These are phyloP conservation scores for Machimus rusticus DNA, from an alignment of 2,888 invertebrate genomes.

Conservation along the genomic window DNA sequence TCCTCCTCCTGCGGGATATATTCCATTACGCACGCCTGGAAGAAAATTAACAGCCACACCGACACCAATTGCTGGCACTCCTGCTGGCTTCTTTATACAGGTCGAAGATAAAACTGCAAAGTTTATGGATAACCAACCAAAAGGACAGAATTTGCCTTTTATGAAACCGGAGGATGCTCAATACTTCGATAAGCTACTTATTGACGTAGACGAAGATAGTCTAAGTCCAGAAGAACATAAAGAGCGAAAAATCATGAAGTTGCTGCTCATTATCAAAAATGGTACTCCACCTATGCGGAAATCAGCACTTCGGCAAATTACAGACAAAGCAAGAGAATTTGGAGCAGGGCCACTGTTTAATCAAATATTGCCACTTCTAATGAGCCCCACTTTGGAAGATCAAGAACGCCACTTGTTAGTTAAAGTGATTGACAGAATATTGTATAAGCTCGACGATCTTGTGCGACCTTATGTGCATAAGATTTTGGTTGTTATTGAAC, in stretches of 20 bases:
- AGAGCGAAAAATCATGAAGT: conserved; percentile 98
- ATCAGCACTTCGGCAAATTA: conserved; percentile 95
- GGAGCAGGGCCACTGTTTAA: conserved; percentile 99
- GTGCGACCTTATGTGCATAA: conserved; percentile 99
- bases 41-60: conserved; percentile 98
- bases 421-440: conserved; percentile 97
- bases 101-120: conserved; percentile 87
- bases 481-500: conserved; percentile 99
- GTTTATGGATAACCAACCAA: conserved; percentile 95
- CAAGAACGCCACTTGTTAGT: conserved; percentile 98
- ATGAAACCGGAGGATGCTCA: conserved; percentile 99
- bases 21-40: conserved; percentile 96
- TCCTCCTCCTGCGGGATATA: conserved; percentile 93
- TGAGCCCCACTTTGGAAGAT: conserved; percentile 99
- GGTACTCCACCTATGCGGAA: conserved; percentile 99
- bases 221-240: conserved; percentile 96
- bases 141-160: conserved; percentile 93
- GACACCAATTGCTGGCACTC: conserved; percentile 92
- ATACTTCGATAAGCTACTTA: conserved; percentile 97
- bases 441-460: conserved; percentile 97
- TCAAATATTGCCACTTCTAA: conserved; percentile 97
- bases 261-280: conserved; percentile 97
- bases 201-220: conserved; percentile 97
- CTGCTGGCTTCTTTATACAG: conserved; percentile 94
- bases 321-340: conserved; percentile 97